phyloP scores from a whole-genome alignment of 2,797 vertebrate genomes.

The Etheostoma perlongum region DNA sequence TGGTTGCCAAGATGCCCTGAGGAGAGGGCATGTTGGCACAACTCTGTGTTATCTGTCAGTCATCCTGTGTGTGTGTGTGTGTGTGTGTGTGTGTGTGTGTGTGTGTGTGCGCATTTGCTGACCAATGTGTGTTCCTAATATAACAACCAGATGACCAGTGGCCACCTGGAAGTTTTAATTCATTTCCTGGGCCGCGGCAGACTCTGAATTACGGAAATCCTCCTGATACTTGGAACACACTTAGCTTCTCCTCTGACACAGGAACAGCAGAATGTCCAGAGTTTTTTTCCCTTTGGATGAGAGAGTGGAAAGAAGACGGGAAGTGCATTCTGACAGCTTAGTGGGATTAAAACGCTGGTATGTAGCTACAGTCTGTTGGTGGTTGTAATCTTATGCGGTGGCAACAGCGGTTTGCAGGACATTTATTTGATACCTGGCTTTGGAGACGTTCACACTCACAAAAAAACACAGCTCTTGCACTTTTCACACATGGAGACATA shows the following conservation, averaged over 20 bases:
- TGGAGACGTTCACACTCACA: not conserved
- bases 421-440: constrained; percentile 19
- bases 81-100: constrained; percentile 34
- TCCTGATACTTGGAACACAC: constrained; percentile 58
- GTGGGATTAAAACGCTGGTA: constrained; percentile 61
- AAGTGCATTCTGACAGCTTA: constrained; percentile 64
- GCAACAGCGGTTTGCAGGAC: constrained; percentile 29
- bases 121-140: constrained; percentile 50
- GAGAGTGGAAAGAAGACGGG: constrained; percentile 49
- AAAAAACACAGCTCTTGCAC: not conserved
- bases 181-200: constrained; percentile 57
- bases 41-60: constrained; percentile 59
- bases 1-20: constrained; percentile 62
- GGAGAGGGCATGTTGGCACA: constrained; percentile 36
- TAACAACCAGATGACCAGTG: constrained; percentile 61
- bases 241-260: constrained; percentile 60
- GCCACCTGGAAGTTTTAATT: constrained; percentile 73
- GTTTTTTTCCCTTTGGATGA: constrained; percentile 37
- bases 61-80: constrained; percentile 37
- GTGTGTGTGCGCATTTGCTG: constrained; percentile 15
- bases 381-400: constrained; percentile 34
- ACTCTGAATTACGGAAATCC: constrained; percentile 64
- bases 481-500: not conserved
- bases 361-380: constrained; percentile 33
- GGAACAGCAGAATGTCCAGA: constrained; percentile 48